Percentiles rank a stretch among this genome's conserved stretches.
phyloP scores from a whole-genome alignment of 2,113 vertebrate genomes.

The Paedocypris sp. region DNA sequence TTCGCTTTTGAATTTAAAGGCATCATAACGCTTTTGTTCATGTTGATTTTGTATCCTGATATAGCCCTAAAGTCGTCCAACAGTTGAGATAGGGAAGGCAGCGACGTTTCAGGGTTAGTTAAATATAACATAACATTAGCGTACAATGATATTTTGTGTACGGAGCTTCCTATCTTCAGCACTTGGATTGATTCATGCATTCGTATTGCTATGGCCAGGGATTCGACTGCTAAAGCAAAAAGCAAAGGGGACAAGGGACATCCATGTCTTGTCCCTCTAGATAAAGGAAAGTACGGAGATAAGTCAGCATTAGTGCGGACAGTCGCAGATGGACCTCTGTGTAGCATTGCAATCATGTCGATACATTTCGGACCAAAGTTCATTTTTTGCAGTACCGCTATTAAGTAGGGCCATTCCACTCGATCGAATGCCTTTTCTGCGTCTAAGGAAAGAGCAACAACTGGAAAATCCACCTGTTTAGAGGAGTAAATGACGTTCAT shows the following conservation, averaged over 20 bases:
- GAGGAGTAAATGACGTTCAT: no score
- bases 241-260: neutral
- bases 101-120: neutral
- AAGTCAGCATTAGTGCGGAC: neutral
- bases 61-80: neutral
- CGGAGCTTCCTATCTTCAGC: neutral
- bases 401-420: neutral
- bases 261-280: neutral
- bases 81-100: neutral
- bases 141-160: conserved; percentile 7
- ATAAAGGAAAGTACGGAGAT: neutral
- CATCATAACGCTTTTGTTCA: conserved; percentile 8
- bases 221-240: conserved; percentile 1
- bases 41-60: conserved; percentile 20
- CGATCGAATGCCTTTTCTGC: no score
- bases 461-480: neutral
- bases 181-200: neutral
- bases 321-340: neutral
- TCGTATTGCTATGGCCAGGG: neutral
- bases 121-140: conserved; percentile 3
- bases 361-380: neutral
- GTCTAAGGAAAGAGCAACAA: neutral
- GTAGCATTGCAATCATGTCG: neutral
- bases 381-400: neutral
- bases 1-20: neutral